Evolutionary conservation across 2,113 vertebrate species (phyloP), one percentile per base, ranked within the genome.

Genomic region (Cathartes aura): DNA sequence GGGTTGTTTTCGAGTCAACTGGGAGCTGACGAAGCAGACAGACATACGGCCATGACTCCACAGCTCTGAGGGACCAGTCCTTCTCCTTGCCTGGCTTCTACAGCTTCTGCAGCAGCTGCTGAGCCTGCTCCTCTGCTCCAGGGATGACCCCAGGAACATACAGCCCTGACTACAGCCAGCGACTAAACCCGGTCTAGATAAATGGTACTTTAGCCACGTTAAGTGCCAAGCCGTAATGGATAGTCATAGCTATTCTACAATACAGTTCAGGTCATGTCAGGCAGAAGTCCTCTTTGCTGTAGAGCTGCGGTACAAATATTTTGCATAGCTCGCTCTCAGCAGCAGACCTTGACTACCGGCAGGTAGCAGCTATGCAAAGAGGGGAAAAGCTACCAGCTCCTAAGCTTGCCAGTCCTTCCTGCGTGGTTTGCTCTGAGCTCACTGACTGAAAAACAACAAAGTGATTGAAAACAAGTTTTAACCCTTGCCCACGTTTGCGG

Each of bases 1-100:
- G 42, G 15, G n/a, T 22, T 50, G 32, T 0, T 70, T 74, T 53
- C 0, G 2, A 66, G 50, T 50, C 52, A 86, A 8, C 24, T 11
- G 20, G 55, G 50, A 76, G 74, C 58, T 82, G 67, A 32, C 0
- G 2, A 70, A 90, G 59, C 2, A 59, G 11, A 40, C 12, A 64
- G 43, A 40, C 48, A 13, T 2, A 17, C 0, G 3, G 42, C 53
- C 0, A 3, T 18, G 62, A 56, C 45, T 76, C 14, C 29, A 27
- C 9, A 24, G 32, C 62, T 90, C n/a, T 8, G 8, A 64, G 20
- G 43, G 23, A 85, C 34, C 32, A 12, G 21, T 19, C 27, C 67
- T 58, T 43, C 64, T 53, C 23, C 58, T 71, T 0, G 0, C 47
- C n/a, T 15, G 40, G 20, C 66, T 92, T 68, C 70, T 45, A 55